Conservation (phyloP, 2,113 vertebrate genomes). For the Rousettus leschenaultii region DNA sequence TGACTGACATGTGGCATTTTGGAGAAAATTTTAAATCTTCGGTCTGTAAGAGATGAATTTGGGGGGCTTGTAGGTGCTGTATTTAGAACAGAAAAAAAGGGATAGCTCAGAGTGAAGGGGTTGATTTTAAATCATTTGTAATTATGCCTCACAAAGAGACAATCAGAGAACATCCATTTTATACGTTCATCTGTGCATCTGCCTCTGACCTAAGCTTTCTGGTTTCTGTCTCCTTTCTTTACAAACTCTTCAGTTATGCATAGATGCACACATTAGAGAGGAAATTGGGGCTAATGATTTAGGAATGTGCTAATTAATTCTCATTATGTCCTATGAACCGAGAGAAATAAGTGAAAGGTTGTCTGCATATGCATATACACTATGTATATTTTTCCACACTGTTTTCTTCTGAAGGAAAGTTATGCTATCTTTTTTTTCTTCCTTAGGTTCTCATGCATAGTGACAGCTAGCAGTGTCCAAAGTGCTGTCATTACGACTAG, state of each 20-base stretch:
- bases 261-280: constrained; percentile 64
- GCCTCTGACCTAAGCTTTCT: constrained; percentile 67
- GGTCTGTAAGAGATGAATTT: constrained; percentile 79
- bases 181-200: constrained; percentile 37
- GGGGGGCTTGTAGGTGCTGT: constrained; percentile 69
- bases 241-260: constrained; percentile 62
- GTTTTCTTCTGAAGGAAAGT: constrained; percentile 53
- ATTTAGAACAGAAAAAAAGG: constrained; percentile 71
- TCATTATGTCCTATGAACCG: constrained; percentile 61
- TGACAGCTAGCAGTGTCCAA: constrained; percentile 88
- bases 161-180: constrained; percentile 47
- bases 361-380: background rate
- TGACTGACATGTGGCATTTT: constrained; percentile 87
- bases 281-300: constrained; percentile 73
- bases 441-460: constrained; percentile 85
- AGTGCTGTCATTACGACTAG: constrained; percentile 86
- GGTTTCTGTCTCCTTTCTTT: constrained; percentile 64
- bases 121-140: constrained; percentile 77
- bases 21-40: constrained; percentile 79
- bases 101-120: constrained; percentile 62
- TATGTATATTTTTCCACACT: background rate
- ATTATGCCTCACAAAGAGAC: constrained; percentile 66
- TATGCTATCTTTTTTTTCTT: constrained; percentile 21
- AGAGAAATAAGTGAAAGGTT: constrained; percentile 42
- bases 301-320: constrained; percentile 75